Conservation (phyloP, 2,888 invertebrate genomes). For the Acrocyrtus sp. region DNA sequence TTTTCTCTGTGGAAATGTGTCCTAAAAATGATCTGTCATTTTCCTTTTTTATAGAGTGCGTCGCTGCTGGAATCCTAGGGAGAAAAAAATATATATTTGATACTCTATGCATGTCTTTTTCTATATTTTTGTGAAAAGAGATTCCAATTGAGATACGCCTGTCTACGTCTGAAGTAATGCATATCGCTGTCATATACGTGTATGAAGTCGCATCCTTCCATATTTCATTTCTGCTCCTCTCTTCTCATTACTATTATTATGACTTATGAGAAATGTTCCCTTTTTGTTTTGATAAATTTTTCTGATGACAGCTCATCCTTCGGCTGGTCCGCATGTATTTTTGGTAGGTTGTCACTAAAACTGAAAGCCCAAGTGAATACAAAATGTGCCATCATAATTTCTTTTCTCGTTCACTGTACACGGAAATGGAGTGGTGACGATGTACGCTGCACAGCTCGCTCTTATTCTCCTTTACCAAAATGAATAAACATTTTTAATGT, state of each 20-base stretch:
- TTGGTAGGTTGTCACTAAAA: too few species aligned
- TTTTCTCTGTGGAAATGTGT: too few species aligned
- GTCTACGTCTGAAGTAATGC: conserved; percentile 30
- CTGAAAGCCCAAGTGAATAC: too few species aligned
- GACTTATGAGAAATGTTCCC: conserved; percentile 57
- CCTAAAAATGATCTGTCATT: conserved; percentile 49
- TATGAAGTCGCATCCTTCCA: conserved; percentile 50
- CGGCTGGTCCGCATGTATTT: too few species aligned
- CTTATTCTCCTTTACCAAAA: too few species aligned
- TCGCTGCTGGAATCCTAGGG: conserved; percentile 11
- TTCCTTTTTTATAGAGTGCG: conserved; percentile 16
- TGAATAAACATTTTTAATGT: too few species aligned
- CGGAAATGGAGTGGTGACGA: too few species aligned
- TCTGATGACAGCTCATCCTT: conserved; percentile 55
- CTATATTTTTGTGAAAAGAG: not conserved
- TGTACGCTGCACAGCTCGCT: too few species aligned
- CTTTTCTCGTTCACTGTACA: too few species aligned
- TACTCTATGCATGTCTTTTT: not conserved
- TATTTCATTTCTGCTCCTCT: conserved; percentile 54
- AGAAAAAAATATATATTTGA: not conserved
- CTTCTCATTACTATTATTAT: conserved; percentile 55
- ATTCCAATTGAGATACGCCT: conserved; percentile 25
- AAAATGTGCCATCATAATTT: too few species aligned
- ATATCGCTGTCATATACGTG: conserved; percentile 38
- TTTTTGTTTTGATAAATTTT: conserved; percentile 62